Evolutionary conservation across 2,113 vertebrate genomes (phyloP), one percentile per base, ranked within the genome.

Genomic region (Thamnaconus septentrionalis): DNA sequence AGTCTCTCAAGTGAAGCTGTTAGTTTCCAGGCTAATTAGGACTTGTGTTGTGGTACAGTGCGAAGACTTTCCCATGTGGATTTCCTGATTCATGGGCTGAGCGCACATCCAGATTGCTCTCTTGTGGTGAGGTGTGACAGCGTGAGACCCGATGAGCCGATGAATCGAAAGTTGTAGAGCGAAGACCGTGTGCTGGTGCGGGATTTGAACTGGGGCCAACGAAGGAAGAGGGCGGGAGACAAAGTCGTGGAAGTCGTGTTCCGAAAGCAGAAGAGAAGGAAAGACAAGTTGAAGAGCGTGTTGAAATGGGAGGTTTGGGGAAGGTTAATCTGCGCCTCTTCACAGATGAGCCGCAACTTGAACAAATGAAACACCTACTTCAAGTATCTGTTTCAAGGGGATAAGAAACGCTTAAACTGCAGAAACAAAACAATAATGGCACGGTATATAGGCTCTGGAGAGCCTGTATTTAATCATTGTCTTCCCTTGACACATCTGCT

Each of bases 21-120:
- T 80, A 73, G 67, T 81, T 84, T 77, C 53, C 59, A 66, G 67
- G 73, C 83, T 88, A 85, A 87, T 90, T 85, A 87, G 77, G 56
- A 73, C 58, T 31, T 67, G 73, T 71, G 76, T 79, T 81, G 79
- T 75, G 79, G 64, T 75, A 58, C 51, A 61, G 80, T 78, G 76
- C 76, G 83, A 81, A 81, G 51, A 60, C 66, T 61, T 81, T 83
- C 84, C 85, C 81, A 67, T 75, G 79, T 73, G 83, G 73, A 42
- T 53, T 79, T 31, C 9, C 69, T 61, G 55, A 70, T 82, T 68
- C 45, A 41, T 55, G 57, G 56, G 58, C 71, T 78, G 64, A 64
- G 76, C 44, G 66, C 61, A 61, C 74, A 80, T 75, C 78, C 66
- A 76, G 74, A 66, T 77, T 75, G 67, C 70, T 87, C 78, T 73